phyloP scores from a whole-genome alignment of 2,113 vertebrate species.

The Myiopsitta monachus region DNA sequence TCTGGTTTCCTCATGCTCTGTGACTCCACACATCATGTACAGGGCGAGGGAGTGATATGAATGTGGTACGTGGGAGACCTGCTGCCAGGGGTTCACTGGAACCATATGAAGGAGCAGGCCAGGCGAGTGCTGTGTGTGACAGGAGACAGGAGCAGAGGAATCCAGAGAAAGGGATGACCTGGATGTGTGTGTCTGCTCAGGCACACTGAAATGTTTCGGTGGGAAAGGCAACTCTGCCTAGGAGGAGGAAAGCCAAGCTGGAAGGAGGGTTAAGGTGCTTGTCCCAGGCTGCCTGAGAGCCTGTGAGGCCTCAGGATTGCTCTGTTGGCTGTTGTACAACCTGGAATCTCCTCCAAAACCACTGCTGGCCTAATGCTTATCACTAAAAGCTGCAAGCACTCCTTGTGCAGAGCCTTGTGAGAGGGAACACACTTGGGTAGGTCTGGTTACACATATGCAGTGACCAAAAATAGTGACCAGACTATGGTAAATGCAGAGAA shows the following conservation, averaged over 20 bases:
- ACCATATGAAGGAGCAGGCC: background rate
- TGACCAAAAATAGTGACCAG: background rate
- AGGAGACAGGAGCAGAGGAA: background rate
- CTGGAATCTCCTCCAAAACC: background rate
- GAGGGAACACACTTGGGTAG: background rate
- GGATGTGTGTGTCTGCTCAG: background rate
- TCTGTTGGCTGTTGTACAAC: background rate
- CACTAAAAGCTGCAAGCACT: background rate
- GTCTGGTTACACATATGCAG: background rate
- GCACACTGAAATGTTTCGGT: background rate
- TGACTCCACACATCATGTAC: fast-evolving
- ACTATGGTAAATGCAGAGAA: background rate
- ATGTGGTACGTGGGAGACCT: background rate
- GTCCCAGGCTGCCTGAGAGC: fast-evolving
- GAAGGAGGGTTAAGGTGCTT: background rate
- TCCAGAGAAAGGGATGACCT: background rate
- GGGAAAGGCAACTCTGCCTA: background rate
- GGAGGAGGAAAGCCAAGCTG: background rate
- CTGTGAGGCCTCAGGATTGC: background rate
- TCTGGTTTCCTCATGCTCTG: background rate
- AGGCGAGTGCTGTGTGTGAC: fast-evolving
- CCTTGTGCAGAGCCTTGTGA: background rate
- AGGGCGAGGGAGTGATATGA: background rate
- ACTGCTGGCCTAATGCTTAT: background rate
- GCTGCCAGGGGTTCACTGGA: background rate